Evolutionary conservation across 1,140 invertebrate genomes (phyloP).

Genomic region (Penaeus japonicus): DNA sequence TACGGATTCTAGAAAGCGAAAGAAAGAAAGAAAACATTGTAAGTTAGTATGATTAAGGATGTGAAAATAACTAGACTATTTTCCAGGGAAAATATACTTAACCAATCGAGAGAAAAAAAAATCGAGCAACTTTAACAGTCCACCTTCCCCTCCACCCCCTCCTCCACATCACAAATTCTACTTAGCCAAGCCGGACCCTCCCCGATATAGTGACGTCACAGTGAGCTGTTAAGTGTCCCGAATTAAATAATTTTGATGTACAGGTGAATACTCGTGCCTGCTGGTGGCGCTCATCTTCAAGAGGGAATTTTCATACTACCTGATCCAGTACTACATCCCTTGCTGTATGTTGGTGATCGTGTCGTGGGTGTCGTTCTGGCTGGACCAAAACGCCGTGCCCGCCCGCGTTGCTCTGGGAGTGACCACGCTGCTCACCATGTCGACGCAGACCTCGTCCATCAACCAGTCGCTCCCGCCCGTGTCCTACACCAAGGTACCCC

Average conservation of each 20-base stretch:
- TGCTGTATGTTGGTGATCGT: slow-evolving; percentile 70
- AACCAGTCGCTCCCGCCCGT: slow-evolving; percentile 67
- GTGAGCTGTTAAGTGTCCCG: neutral
- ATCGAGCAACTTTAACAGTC: neutral
- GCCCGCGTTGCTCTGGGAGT: slow-evolving; percentile 69
- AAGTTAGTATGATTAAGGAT: too few relatives aligned
- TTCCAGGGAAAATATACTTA: too few relatives aligned
- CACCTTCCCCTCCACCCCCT: neutral
- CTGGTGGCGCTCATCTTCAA: slow-evolving; percentile 67
- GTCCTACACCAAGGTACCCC: slow-evolving; percentile 63
- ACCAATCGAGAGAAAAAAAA: too few relatives aligned
- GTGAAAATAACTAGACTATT: too few relatives aligned
- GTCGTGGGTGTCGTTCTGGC: slow-evolving; percentile 71
- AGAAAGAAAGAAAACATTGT: too few relatives aligned
- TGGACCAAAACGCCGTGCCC: slow-evolving; percentile 68
- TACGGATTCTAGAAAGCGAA: too few relatives aligned
- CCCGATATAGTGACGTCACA: neutral
- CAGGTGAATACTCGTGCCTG: slow-evolving; percentile 69
- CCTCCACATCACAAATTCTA: neutral
- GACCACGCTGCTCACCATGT: slow-evolving; percentile 70
- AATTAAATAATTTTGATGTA: slow-evolving; percentile 13
- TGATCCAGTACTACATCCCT: slow-evolving; percentile 68
- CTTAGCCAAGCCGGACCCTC: neutral
- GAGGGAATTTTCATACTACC: slow-evolving; percentile 69
- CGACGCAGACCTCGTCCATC: slow-evolving; percentile 68